A percentile compares a stretch with the other conserved stretches of the same genome.
Conservation (phyloP, 2,888 invertebrate genomes). For the Acanthosepion pharaonis region DNA sequence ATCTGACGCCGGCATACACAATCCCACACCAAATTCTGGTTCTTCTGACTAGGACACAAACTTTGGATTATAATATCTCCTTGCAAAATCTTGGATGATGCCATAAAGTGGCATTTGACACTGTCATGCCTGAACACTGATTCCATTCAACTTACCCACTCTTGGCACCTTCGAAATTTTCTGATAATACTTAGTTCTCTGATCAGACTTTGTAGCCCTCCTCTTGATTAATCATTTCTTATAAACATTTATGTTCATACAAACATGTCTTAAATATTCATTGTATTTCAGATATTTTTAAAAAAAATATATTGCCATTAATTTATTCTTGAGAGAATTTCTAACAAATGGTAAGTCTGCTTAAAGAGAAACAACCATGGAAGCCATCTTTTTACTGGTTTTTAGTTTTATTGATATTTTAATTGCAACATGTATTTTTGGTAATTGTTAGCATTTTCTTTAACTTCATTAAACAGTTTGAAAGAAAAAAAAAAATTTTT, state of each 20-base stretch:
- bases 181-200: neutral
- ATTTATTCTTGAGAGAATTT: neutral
- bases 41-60: neutral
- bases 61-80: neutral
- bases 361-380: neutral
- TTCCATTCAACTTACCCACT: neutral
- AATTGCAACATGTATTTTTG: no score
- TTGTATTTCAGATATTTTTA: neutral
- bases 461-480: no score
- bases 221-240: neutral
- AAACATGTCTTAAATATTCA: neutral
- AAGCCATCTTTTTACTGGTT: neutral
- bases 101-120: neutral
- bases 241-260: neutral
- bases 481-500: no score
- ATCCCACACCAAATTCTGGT: no score
- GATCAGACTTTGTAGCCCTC: neutral
- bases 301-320: neutral
- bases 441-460: no score
- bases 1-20: neutral
- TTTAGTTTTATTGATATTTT: no score
- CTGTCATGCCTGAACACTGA: neutral
- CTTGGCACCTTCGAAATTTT: neutral
- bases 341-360: neutral
- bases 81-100: neutral